Base-by-base conservation (phyloP, 1,140 invertebrate species). In the Ceratoteleas bidentatus region DNA sequence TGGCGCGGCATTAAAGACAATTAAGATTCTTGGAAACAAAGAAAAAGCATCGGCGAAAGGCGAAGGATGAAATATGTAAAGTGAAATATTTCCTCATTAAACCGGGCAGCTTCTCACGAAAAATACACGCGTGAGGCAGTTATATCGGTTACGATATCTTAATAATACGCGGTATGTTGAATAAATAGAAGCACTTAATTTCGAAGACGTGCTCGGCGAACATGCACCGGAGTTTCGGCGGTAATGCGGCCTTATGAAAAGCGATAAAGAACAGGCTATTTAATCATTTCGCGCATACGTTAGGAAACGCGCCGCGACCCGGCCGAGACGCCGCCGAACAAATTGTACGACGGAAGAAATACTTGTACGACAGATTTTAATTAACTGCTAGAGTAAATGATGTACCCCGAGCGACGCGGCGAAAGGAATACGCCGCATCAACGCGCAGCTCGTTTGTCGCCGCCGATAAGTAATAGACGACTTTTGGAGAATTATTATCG, bases 71-170 rank as follows among this genome's bases (percentile, higher is more conserved):
- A 79, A 72, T 80, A 80, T 80, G 76, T 60, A 68, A 65, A 66
- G 72, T 75, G 66, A 73, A 83, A 83, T 78, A 80, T 76, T 76
- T 77, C 36, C 76, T 83, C 81, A 79, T 76, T 79, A 83, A 65
- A 68, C 34, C 66, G 52, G 64, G 45, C 38, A 49, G 45, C n/a
- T 69, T 49, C 43, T 74, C 53, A 57, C 53, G 60, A 82, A 77
- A 77, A 66, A 61, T 77, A 32, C 45, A 61, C 66, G 69, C 56
- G 68, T 73, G 62, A 78, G 66, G 38, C 64, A 83, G 74, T 79
- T 66, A 75, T 72, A 72, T 60, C 65, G 53, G 49, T 36, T 54
- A 47, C 40, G 61, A 72, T 56, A 75, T 65, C 65, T 53, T 75
- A 54, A 75, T 70, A 53, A 65, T 62, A 64, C 43, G 66, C 45